These are phyloP conservation scores for Cantharis rustica DNA, from an alignment of 2,888 invertebrate genomes.

Conservation along the genomic window DNA sequence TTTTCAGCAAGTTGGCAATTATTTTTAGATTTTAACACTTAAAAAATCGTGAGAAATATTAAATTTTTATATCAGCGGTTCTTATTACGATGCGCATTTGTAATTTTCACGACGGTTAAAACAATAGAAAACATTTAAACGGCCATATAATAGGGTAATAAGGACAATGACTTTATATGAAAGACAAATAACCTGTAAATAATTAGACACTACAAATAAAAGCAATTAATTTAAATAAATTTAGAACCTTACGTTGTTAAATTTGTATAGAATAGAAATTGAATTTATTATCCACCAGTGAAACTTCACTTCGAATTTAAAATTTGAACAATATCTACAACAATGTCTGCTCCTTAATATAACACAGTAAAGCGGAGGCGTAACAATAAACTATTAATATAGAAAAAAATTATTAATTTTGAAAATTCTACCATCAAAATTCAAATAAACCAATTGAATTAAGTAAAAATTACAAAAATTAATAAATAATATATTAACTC, in stretches of 20 bases:
- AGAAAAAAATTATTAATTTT: too few relatives aligned
- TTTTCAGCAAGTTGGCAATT: background rate
- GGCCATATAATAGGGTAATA: background rate
- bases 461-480: too few relatives aligned
- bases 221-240: background rate
- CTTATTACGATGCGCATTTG: background rate
- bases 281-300: background rate
- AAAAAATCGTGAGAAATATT: background rate
- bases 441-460: too few relatives aligned
- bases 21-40: background rate
- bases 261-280: background rate
- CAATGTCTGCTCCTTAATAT: background rate
- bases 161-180: background rate
- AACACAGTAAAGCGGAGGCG: background rate
- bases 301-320: background rate
- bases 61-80: background rate
- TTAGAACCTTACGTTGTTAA: background rate
- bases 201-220: background rate
- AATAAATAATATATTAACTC: too few relatives aligned
- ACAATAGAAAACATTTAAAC: background rate
- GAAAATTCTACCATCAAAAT: too few relatives aligned
- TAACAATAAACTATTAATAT: too few relatives aligned
- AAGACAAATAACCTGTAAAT: background rate
- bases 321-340: background rate
- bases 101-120: background rate